Conservation (phyloP, 2,888 invertebrate genomes). For the Petrophora chlorosata region DNA sequence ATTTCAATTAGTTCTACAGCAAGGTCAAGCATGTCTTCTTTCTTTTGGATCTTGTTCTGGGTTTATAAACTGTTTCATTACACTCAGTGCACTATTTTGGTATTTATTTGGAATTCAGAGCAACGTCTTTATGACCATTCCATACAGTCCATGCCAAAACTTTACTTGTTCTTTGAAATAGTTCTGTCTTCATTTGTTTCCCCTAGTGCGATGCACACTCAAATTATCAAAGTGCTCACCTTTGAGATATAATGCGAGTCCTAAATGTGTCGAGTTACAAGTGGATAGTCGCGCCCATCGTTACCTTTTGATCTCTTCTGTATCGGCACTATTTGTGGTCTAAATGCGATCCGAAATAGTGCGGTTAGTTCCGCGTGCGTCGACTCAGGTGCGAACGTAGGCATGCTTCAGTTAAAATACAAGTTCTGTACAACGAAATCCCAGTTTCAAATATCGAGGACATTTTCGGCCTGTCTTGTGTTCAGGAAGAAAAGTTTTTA, state of each 20-base stretch:
- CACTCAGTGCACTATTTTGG: not conserved
- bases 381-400: conserved; percentile 72
- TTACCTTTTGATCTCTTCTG: conserved; percentile 77
- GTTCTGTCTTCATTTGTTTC: too few species aligned
- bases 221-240: conserved; percentile 4
- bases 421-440: conserved; percentile 32
- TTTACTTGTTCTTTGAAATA: not conserved
- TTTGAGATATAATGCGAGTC: conserved; percentile 5
- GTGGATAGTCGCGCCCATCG: conserved; percentile 45
- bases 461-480: not conserved
- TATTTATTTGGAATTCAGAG: not conserved
- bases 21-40: too few species aligned
- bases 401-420: conserved; percentile 49
- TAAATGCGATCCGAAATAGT: conserved; percentile 76
- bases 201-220: not conserved
- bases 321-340: conserved; percentile 71
- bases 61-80: not conserved
- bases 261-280: conserved; percentile 35
- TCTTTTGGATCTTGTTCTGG: too few species aligned
- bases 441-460: conserved; percentile 1
- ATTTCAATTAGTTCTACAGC: too few species aligned
- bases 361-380: conserved; percentile 73
- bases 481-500: not conserved
- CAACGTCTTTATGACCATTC: not conserved
- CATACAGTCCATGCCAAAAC: too few species aligned